Percentiles rank a stretch among this genome's conserved stretches.
Conservation (phyloP, 2,797 vertebrate genomes). For the Malacoraja senta region DNA sequence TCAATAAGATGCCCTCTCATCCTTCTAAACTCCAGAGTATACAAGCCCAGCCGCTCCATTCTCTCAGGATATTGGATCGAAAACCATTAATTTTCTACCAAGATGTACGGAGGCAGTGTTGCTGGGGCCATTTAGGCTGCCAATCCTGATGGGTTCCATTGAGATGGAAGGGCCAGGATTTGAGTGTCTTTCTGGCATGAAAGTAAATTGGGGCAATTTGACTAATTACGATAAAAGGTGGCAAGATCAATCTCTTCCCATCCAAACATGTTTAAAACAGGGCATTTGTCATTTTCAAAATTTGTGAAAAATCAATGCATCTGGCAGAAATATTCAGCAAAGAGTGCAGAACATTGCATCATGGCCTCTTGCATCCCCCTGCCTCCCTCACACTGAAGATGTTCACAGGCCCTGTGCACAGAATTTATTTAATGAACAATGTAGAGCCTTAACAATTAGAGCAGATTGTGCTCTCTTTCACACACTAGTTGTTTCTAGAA, state of each 20-base stretch:
- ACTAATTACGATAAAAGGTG: not conserved
- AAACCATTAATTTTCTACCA: not conserved
- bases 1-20: too few species aligned
- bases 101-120: not conserved
- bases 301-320: not conserved
- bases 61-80: too few species aligned
- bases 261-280: not conserved
- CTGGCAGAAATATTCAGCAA: not conserved
- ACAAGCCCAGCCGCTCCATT: too few species aligned
- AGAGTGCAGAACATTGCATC: not conserved
- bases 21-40: too few species aligned
- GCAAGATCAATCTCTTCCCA: not conserved
- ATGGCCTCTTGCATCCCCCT: not conserved
- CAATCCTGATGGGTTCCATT: not conserved
- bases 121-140: too few species aligned
- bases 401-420: not conserved
- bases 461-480: not conserved
- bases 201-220: not conserved
- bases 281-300: not conserved
- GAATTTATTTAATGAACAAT: not conserved
- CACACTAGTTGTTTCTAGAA: not conserved
- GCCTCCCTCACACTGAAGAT: not conserved
- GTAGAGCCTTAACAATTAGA: not conserved
- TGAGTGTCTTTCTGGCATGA: not conserved
- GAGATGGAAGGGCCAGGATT: not conserved